Conservation (phyloP, 2,113 vertebrate genomes). For the Calyptommatus sinebrachiatus region DNA sequence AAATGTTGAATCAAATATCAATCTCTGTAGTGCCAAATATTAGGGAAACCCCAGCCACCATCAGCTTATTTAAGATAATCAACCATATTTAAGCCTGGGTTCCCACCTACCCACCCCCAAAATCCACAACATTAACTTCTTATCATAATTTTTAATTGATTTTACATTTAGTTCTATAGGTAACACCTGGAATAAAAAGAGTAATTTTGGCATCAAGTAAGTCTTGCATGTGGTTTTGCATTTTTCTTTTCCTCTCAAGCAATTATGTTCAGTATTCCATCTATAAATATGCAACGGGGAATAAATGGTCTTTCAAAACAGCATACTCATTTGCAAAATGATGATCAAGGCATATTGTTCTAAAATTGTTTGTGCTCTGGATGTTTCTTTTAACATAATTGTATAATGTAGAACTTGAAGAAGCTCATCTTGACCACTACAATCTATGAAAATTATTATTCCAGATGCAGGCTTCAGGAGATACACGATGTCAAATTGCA, state of each 20-base stretch:
- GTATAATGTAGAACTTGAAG: background rate
- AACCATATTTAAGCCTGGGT: too few species aligned
- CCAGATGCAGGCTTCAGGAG: background rate
- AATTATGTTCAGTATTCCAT: background rate
- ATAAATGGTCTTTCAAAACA: rapidly evolving
- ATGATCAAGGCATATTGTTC: rapidly evolving
- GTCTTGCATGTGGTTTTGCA: background rate
- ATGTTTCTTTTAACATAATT: background rate
- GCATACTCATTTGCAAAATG: background rate
- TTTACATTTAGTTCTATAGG: too few species aligned
- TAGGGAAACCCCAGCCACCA: too few species aligned
- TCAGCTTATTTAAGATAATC: too few species aligned
- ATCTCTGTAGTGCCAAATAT: too few species aligned
- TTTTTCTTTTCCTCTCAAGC: background rate
- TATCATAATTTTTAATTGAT: too few species aligned
- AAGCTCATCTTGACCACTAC: background rate
- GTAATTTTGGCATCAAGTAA: too few species aligned
- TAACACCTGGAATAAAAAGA: too few species aligned
- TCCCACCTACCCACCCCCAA: too few species aligned
- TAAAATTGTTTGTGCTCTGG: background rate
- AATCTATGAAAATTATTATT: background rate
- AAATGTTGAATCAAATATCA: too few species aligned
- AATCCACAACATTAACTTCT: too few species aligned
- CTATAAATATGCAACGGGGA: background rate
- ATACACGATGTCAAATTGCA: background rate